phyloP scores from a whole-genome alignment of 2,113 vertebrate genomes.

The Heterocephalus glaber region DNA sequence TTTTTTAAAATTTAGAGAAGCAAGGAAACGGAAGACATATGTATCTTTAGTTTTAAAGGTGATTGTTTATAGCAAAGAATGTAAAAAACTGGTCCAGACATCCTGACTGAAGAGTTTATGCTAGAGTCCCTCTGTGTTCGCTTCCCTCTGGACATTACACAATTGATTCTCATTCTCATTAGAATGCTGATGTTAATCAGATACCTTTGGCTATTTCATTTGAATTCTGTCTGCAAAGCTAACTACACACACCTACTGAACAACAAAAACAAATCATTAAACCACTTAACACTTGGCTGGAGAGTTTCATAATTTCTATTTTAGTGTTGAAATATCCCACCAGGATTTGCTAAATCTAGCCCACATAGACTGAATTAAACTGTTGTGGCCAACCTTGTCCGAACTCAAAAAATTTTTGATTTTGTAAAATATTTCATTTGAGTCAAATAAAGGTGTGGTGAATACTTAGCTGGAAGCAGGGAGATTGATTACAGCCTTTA shows the following conservation, averaged over 20 bases:
- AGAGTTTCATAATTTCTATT: background rate
- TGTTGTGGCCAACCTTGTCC: background rate
- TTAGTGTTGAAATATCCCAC: background rate
- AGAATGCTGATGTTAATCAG: background rate
- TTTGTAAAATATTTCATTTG: background rate
- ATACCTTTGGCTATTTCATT: background rate
- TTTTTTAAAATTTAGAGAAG: background rate
- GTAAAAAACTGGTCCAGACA: background rate
- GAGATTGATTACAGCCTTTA: slow-evolving; percentile 32
- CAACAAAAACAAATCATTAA: slow-evolving; percentile 47
- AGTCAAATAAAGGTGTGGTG: background rate
- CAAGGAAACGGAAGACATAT: background rate
- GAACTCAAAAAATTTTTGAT: background rate
- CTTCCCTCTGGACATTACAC: background rate
- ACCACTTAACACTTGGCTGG: background rate
- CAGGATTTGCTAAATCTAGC: background rate
- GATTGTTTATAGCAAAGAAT: background rate
- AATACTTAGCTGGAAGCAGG: background rate
- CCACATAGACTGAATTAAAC: background rate
- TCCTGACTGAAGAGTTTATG: background rate
- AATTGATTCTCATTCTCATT: background rate
- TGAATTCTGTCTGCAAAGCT: slow-evolving; percentile 1
- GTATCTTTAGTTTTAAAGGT: background rate
- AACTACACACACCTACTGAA: background rate
- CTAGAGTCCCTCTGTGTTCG: background rate